These are phyloP conservation scores for Cataglyphis rosenhaueri DNA, from an alignment of 2,888 invertebrate species.

Conservation along the genomic window DNA sequence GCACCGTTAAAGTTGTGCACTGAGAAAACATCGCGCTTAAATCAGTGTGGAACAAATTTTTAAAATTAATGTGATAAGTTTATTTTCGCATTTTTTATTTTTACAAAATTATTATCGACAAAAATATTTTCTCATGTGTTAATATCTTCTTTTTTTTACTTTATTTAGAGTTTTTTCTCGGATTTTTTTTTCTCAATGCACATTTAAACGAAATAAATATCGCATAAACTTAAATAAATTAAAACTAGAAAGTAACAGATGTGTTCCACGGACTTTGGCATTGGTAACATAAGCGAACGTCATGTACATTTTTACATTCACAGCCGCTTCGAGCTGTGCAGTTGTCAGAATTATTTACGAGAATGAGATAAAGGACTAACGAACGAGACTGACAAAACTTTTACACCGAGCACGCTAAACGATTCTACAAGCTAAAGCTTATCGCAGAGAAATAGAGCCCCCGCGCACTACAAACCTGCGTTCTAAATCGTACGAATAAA, in stretches of 20 bases:
- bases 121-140: neutral
- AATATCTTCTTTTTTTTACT: neutral
- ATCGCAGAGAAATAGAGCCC: conserved; percentile 27
- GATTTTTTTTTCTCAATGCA: conserved; percentile 16
- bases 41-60: neutral
- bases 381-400: conserved; percentile 32
- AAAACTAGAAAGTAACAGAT: conserved; percentile 14
- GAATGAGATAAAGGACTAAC: conserved; percentile 37
- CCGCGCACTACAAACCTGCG: too few species aligned
- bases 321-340: neutral
- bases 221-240: conserved; percentile 36
- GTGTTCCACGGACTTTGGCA: conserved; percentile 54
- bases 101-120: neutral
- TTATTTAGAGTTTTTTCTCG: neutral
- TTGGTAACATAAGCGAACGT: conserved; percentile 34
- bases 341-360: conserved; percentile 29
- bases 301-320: conserved; percentile 1
- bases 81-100: neutral
- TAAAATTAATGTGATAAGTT: neutral
- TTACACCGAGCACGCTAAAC: conserved; percentile 49
- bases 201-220: neutral
- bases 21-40: conserved; percentile 24
- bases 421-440: conserved; percentile 44
- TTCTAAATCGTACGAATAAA: conserved; percentile 37
- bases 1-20: conserved; percentile 19